Conservation (phyloP, 2,888 invertebrate species). For the Diachrysia chrysitis region DNA sequence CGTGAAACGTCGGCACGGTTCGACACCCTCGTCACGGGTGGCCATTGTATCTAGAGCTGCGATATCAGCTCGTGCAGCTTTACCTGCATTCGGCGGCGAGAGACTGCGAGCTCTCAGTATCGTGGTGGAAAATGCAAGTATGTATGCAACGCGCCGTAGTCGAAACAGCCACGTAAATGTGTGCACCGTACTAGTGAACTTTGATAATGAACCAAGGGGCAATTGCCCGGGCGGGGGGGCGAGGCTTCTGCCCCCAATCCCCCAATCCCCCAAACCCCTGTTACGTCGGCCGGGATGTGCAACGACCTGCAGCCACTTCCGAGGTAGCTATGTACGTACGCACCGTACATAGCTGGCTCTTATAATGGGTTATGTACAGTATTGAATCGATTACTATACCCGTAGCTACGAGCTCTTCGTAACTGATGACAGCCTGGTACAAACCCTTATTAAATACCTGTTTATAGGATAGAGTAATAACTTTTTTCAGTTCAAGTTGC, state of each 20-base stretch:
- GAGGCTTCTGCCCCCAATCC: constrained; percentile 62
- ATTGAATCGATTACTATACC: constrained; percentile 31
- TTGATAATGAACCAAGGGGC: constrained; percentile 87
- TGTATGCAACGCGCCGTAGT: constrained; percentile 66
- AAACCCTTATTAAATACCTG: constrained; percentile 18
- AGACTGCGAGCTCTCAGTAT: constrained; percentile 65
- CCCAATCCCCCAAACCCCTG: constrained; percentile 66
- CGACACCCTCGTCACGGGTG: constrained; percentile 67
- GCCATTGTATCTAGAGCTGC: constrained; percentile 71
- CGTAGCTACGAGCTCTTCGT: constrained; percentile 17
- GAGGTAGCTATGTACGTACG: constrained; percentile 53
- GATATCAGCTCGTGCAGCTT: constrained; percentile 48
- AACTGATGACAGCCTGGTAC: constrained; percentile 34
- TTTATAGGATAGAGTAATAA: constrained; percentile 2
- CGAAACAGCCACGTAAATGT: constrained; percentile 63
- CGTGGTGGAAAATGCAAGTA: constrained; percentile 54
- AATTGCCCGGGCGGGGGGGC: constrained; percentile 75
- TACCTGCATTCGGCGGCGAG: constrained; percentile 38
- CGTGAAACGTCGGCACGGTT: constrained; percentile 75
- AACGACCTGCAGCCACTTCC: constrained; percentile 79
- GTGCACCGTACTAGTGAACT: constrained; percentile 87
- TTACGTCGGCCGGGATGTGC: constrained; percentile 75
- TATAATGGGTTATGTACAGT: constrained; percentile 37
- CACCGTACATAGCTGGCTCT: constrained; percentile 37
- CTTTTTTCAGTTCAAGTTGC: neutral